Evolutionary conservation across 2,888 invertebrate species (phyloP).

Genomic region (Troides aeacus): DNA sequence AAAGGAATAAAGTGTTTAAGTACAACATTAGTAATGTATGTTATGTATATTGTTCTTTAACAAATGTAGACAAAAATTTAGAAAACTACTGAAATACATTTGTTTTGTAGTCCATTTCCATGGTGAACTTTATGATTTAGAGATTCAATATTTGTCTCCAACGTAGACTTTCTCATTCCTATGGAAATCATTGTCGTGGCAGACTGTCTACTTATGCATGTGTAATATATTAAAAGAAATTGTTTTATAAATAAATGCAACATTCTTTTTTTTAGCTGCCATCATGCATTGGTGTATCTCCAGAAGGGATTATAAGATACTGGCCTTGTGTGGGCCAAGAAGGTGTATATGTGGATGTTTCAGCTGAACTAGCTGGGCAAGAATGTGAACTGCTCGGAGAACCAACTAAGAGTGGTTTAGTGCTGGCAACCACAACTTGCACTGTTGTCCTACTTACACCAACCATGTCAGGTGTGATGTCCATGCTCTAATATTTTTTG

Average conservation of each 20-base stretch:
- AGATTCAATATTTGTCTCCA: too few species aligned
- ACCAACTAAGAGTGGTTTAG: slow-evolving; percentile 80
- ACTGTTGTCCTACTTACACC: slow-evolving; percentile 82
- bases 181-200: too few species aligned
- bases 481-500: neutral
- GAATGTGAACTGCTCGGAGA: slow-evolving; percentile 86
- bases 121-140: too few species aligned
- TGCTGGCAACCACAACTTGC: slow-evolving; percentile 95
- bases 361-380: slow-evolving; percentile 92
- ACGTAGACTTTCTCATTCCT: too few species aligned
- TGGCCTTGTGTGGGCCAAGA: slow-evolving; percentile 96
- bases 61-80: too few species aligned
- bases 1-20: neutral
- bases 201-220: too few species aligned
- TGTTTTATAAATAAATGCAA: too few species aligned
- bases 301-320: slow-evolving; percentile 94
- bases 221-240: too few species aligned
- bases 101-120: too few species aligned
- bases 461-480: slow-evolving; percentile 44
- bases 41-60: too few species aligned
- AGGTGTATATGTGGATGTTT: slow-evolving; percentile 90
- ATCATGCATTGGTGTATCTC: slow-evolving; percentile 94
- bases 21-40: neutral
- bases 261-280: slow-evolving; percentile 76
- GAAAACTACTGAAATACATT: too few species aligned